Percentiles rank a stretch among this genome's conserved stretches.
phyloP scores from a whole-genome alignment of 2,797 vertebrate species.

The Ctenochaetus hawaiiensis region DNA sequence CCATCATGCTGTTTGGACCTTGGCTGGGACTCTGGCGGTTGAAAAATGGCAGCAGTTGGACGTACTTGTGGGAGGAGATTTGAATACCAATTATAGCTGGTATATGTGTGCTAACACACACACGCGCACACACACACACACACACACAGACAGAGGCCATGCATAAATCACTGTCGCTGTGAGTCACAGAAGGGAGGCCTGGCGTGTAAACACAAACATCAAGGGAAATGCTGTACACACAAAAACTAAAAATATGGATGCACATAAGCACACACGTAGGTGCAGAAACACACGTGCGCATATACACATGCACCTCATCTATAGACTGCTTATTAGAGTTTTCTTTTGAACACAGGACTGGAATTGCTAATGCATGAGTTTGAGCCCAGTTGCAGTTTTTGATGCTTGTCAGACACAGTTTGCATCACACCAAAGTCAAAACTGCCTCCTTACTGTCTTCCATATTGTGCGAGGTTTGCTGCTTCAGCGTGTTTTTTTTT shows the following conservation, averaged over 20 bases:
- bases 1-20: constrained; percentile 79
- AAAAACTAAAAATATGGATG: constrained; percentile 40
- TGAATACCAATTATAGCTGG: constrained; percentile 82
- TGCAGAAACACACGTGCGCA: constrained; percentile 17
- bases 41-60: constrained; percentile 78
- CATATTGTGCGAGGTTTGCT: constrained; percentile 56
- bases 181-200: constrained; percentile 73
- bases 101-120: constrained; percentile 35
- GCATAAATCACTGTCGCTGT: constrained; percentile 80
- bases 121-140: constrained; percentile 25
- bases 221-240: constrained; percentile 64
- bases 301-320: constrained; percentile 26
- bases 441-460: constrained; percentile 59
- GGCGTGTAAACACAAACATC: constrained; percentile 74
- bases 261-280: constrained; percentile 16
- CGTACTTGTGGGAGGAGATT: constrained; percentile 79
- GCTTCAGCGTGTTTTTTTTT: constrained; percentile 76
- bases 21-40: constrained; percentile 63
- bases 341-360: constrained; percentile 42
- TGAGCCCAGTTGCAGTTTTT: constrained; percentile 52
- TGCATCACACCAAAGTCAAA: constrained; percentile 61
- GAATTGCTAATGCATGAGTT: constrained; percentile 50
- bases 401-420: constrained; percentile 72
- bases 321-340: constrained; percentile 22
- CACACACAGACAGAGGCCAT: constrained; percentile 46